Evolutionary conservation across 2,888 invertebrate species (phyloP).

Genomic region (Abscondita cerata): DNA sequence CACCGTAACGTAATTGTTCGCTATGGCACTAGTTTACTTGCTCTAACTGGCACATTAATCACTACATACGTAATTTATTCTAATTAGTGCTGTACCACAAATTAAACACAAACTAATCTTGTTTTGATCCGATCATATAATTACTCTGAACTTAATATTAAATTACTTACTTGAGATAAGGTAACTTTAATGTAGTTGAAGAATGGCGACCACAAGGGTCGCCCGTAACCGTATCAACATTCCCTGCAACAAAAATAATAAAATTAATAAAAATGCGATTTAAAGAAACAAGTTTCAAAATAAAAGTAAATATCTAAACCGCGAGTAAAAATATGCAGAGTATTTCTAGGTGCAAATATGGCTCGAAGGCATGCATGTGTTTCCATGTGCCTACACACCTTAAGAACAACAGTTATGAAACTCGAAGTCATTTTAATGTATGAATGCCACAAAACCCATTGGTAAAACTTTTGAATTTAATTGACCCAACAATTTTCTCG

Average conservation of each 20-base stretch:
- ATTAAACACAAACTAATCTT: not conserved
- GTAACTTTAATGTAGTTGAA: conserved; percentile 66
- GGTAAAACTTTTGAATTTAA: not conserved
- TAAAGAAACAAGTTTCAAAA: not conserved
- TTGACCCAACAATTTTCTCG: not conserved
- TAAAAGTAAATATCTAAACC: not conserved
- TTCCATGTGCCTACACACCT: conserved; percentile 28
- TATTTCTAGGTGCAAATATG: not conserved
- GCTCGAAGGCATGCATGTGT: conserved; percentile 11
- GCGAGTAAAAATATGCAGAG: not conserved
- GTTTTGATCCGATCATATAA: not conserved
- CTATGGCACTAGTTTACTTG: conserved; percentile 21
- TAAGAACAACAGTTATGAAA: conserved; percentile 26
- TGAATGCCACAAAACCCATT: conserved; percentile 4
- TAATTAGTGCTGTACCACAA: conserved; percentile 10
- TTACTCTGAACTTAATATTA: conserved; percentile 4
- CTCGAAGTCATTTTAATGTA: conserved; percentile 7
- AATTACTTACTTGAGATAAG: conserved; percentile 67
- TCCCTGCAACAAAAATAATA: conserved; percentile 65
- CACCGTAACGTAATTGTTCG: conserved; percentile 15
- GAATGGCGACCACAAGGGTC: conserved; percentile 72
- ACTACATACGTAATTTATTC: conserved; percentile 12
- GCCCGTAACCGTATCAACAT: conserved; percentile 79
- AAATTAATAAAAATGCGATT: conserved; percentile 33
- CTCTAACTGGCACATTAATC: conserved; percentile 20